These are phyloP conservation scores for Charaxes varanes DNA, from an alignment of 1,140 invertebrate species.

Conservation along the genomic window DNA sequence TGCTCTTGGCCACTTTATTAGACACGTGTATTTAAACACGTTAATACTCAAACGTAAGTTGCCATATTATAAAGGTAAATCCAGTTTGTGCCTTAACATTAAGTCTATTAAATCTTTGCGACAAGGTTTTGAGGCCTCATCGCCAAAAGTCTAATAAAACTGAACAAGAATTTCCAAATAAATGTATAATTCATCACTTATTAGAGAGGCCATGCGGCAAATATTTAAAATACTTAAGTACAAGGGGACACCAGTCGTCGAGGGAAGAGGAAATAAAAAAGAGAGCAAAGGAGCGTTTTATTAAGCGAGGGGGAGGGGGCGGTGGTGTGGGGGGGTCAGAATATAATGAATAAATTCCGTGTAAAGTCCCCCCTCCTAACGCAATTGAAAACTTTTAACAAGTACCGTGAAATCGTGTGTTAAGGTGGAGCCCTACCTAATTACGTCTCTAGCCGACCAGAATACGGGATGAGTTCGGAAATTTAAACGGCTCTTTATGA, in stretches of 20 bases:
- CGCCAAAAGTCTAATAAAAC: too few relatives aligned
- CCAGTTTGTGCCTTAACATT: too few relatives aligned
- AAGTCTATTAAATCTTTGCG: too few relatives aligned
- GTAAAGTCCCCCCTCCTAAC: conserved; percentile 56
- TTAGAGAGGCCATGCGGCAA: conserved; percentile 58
- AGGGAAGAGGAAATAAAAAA: conserved; percentile 38
- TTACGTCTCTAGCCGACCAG: conserved; percentile 48
- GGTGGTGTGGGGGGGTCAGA: conserved; percentile 35
- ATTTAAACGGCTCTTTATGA: conserved; percentile 61
- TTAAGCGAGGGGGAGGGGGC: conserved; percentile 49
- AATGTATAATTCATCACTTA: conserved; percentile 64
- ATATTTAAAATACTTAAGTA: conserved; percentile 65
- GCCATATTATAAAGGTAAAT: too few relatives aligned
- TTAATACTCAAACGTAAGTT: too few relatives aligned
- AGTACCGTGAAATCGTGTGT: conserved; percentile 71
- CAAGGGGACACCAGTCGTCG: conserved; percentile 37
- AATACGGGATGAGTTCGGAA: conserved; percentile 62
- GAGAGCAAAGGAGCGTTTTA: conserved; percentile 64
- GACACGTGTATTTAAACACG: too few relatives aligned
- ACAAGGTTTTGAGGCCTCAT: too few relatives aligned
- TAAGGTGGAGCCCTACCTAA: conserved; percentile 65
- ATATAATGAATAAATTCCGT: conserved; percentile 72
- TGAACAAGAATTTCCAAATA: background rate
- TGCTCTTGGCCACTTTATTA: too few relatives aligned
- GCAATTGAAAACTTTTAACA: conserved; percentile 74